A percentile compares a stretch with the other conserved stretches of the same genome.
phyloP scores from a whole-genome alignment of 2,888 invertebrate species.

The Parnassius smintheus region DNA sequence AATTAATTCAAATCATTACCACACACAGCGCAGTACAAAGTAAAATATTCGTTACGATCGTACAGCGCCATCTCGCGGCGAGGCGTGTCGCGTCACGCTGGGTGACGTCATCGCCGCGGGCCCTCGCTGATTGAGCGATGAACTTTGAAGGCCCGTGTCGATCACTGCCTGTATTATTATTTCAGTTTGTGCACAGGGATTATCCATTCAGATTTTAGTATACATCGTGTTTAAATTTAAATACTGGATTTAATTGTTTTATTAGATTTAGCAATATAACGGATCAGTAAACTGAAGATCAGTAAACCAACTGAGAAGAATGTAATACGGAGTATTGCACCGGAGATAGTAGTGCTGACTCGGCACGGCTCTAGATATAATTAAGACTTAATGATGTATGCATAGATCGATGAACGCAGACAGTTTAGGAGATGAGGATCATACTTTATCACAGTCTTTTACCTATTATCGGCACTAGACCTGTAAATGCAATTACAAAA shows the following conservation, averaged over 20 bases:
- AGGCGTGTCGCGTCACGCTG: conserved; percentile 70
- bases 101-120: conserved; percentile 63
- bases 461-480: no score
- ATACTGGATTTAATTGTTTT: conserved; percentile 5
- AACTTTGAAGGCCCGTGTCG: conserved; percentile 66
- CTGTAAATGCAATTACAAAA: no score
- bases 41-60: conserved; percentile 38
- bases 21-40: conserved; percentile 53
- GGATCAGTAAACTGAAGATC: no score
- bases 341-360: no score
- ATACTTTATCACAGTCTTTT: no score
- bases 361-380: no score
- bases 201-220: conserved; percentile 66
- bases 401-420: no score
- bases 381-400: no score
- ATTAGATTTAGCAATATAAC: conserved; percentile 1
- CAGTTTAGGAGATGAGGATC: no score
- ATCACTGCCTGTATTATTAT: conserved; percentile 70
- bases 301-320: no score
- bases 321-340: no score
- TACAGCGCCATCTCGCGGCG: conserved; percentile 71
- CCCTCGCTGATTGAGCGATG: conserved; percentile 75
- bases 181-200: conserved; percentile 58
- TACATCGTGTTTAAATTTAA: conserved; percentile 50
- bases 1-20: conserved; percentile 34